Base-by-base conservation (phyloP, 2,113 vertebrate genomes). In the Mionectes macconnelli region DNA sequence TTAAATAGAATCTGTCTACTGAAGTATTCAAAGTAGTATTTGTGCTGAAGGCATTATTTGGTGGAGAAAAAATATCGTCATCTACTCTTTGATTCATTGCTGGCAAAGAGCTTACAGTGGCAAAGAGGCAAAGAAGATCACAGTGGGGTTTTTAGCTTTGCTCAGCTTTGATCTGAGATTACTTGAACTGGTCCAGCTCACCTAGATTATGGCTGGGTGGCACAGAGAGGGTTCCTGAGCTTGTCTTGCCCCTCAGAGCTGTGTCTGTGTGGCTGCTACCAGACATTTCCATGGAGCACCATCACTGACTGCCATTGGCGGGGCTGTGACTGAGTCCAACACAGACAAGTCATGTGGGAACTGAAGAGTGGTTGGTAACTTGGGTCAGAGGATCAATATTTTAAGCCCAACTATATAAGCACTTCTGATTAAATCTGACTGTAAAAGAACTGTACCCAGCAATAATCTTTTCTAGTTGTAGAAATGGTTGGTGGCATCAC, bases 221-320 rank as follows among this genome's bases (percentile, higher is more conserved):
- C 42, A 45, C 15, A 47, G 64, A 4, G 1, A 5, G 3, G 24
- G 19, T 64, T 23, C 56, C 68, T 57, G 76, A 76, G 39, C 57
- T 25, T 0, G 0, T 72, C 35, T 56, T 63, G 56, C 20, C n/a
- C 31, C 28, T 44, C 30, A 10, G 78, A 56, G 35, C 5, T 7
- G 3, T 50, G 70, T 7, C 33, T 45, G 15, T 8, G 0, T 35
- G 1, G 0, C 59, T 73, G 33, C 28, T 42, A 25, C 17, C 52
- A 68, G 66, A 4, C 6, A 6, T 42, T 66, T 74, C 42, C 2
- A 1, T 17, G 52, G 60, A 67, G 14, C 10, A 24, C 9, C 33
- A 10, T 14, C 68, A 21, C 8, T 3, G 40, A 9, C 27, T 19
- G 39, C 8, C 59, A 16, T 5, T 15, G 63, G 4, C 40, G 45